Evolutionary conservation across 2,113 vertebrate genomes (phyloP).

Genomic region (Brienomyrus longianalis): DNA sequence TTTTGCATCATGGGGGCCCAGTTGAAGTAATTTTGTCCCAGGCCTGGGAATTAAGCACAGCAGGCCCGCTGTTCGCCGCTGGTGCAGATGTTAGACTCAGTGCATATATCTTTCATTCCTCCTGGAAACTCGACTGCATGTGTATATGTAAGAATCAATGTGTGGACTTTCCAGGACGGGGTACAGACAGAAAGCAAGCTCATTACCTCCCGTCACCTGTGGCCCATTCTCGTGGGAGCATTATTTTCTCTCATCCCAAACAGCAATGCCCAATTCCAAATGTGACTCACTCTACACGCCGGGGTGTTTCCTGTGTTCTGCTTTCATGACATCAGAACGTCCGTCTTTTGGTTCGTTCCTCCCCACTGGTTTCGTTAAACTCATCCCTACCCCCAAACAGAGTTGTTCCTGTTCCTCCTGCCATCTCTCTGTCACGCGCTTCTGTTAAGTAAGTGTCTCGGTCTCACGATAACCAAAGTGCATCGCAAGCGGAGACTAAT

Average conservation of each 20-base stretch:
- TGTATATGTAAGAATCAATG: background rate
- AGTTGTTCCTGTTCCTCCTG: background rate
- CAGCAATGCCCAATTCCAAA: background rate
- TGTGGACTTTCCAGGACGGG: background rate
- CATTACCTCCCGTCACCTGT: background rate
- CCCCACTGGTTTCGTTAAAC: background rate
- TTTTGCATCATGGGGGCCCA: background rate
- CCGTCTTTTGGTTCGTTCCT: background rate
- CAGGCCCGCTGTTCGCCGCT: background rate
- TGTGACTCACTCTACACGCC: background rate
- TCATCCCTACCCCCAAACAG: background rate
- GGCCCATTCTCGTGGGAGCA: background rate
- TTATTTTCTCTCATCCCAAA: background rate
- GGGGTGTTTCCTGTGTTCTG: background rate
- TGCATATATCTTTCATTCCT: background rate
- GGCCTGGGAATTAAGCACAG: background rate
- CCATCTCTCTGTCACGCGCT: background rate
- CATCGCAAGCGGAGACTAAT: background rate
- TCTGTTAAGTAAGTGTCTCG: background rate
- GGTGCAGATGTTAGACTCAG: background rate
- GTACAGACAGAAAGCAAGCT: background rate
- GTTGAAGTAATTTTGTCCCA: background rate
- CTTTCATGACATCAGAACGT: background rate
- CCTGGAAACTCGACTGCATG: background rate
- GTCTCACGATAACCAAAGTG: background rate